Conservation (phyloP, 2,888 invertebrate species). For the Drosophila mercatorum region DNA sequence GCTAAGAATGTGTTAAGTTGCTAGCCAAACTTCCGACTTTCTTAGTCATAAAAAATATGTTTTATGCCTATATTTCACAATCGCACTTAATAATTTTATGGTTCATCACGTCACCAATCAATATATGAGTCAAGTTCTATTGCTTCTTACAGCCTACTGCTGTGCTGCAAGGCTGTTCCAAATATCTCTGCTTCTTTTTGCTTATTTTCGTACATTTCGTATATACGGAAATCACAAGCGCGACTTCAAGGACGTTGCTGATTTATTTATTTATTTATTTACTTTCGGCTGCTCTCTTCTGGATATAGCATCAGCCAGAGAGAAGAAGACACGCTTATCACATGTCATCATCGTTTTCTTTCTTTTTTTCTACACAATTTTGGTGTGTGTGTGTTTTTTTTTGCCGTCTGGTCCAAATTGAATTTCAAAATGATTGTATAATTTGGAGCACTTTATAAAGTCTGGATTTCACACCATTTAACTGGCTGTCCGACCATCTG, state of each 20-base stretch:
- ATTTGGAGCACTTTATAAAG: slow-evolving; percentile 77
- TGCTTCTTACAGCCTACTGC: background rate
- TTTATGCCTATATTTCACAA: too few relatives aligned
- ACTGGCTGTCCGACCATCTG: slow-evolving; percentile 21
- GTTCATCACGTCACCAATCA: background rate
- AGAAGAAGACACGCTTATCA: slow-evolving; percentile 46
- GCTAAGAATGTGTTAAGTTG: background rate
- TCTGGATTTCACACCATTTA: slow-evolving; percentile 61
- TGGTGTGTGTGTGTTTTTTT: slow-evolving; percentile 32
- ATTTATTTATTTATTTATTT: slow-evolving; percentile 79
- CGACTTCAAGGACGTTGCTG: slow-evolving; percentile 82
- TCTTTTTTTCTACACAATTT: slow-evolving; percentile 12
- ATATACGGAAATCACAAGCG: slow-evolving; percentile 83
- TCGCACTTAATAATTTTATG: too few relatives aligned
- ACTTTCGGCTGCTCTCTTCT: slow-evolving; percentile 50
- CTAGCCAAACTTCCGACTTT: too few relatives aligned
- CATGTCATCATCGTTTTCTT: slow-evolving; percentile 51
- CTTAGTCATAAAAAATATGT: too few relatives aligned
- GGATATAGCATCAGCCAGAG: slow-evolving; percentile 8
- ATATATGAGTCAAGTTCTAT: background rate
- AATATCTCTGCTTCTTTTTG: slow-evolving; percentile 5
- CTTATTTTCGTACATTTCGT: slow-evolving; percentile 49
- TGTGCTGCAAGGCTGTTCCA: background rate
- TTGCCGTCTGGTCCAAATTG: slow-evolving; percentile 76
- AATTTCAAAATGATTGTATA: slow-evolving; percentile 81